Evolutionary conservation across 2,888 invertebrate genomes (phyloP).

Genomic region (Spilarctia lutea): DNA sequence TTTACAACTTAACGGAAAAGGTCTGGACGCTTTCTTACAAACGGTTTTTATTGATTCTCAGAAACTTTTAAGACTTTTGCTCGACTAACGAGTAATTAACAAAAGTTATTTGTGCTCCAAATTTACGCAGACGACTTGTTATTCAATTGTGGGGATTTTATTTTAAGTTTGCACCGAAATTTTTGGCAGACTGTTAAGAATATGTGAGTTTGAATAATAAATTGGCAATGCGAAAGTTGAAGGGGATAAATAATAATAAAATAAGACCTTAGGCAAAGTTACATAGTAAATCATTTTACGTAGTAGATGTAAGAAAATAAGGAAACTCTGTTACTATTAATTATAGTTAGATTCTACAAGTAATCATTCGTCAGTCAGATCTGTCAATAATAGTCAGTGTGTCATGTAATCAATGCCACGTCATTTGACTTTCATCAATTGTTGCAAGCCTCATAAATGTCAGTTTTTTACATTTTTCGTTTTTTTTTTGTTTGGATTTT

Average conservation of each 20-base stretch:
- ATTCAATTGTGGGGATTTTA: slow-evolving; percentile 45
- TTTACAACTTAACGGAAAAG: slow-evolving; percentile 23
- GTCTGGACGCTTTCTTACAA: slow-evolving; percentile 19
- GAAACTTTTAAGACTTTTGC: slow-evolving; percentile 18
- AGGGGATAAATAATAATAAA: neutral
- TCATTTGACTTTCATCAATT: no score
- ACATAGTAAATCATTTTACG: neutral
- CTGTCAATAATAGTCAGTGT: no score
- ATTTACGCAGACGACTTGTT: slow-evolving; percentile 48
- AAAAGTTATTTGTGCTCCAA: slow-evolving; percentile 39
- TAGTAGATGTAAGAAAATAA: neutral
- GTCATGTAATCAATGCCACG: no score
- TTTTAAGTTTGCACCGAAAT: slow-evolving; percentile 36
- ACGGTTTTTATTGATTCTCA: slow-evolving; percentile 37
- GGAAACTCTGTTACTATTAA: no score
- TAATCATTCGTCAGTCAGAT: neutral
- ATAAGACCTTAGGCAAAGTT: neutral
- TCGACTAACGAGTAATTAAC: slow-evolving; percentile 44
- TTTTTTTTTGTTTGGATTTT: no score
- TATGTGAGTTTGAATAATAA: neutral
- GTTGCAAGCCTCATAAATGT: no score
- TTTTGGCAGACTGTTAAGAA: slow-evolving; percentile 5
- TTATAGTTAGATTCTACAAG: neutral
- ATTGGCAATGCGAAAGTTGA: slow-evolving; percentile 1
- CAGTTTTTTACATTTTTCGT: no score